Base-by-base conservation (phyloP, 2,888 invertebrate species). In the Andrena minutula region DNA sequence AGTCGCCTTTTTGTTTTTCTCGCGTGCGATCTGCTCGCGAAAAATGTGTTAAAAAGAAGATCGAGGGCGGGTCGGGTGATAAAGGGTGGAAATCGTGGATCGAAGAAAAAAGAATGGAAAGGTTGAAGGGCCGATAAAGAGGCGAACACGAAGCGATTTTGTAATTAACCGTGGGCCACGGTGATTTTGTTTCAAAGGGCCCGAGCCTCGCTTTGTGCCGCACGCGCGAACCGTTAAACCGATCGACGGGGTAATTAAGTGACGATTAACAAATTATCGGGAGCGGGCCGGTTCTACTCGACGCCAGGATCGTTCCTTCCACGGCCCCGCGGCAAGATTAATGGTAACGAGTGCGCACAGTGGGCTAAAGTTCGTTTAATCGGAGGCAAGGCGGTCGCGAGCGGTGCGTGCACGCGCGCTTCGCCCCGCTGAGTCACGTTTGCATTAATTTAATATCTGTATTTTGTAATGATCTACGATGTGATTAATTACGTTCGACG, bases 161-260 rank as follows among this genome's bases (percentile, higher is more conserved):
- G 71, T 77, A 83, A 83, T 83, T 83, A 81, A 61, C 69, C 58
- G 20, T 12, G 26, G 47, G 60, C 70, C 58, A 51, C 20, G 61
- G 35, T 51, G 68, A 66, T 66, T 73, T 49, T 20, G 47, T 74
- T 72, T 56, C 30, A 61, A 60, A 71, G 49, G 58, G 28, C 51
- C 35, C 20, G 35, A 64, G 65, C 53, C 65, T 64, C 75, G 77
- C 75, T 73, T 82, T 71, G 75, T 63, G 66, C 56, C 68, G 75
- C 80, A 61, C 79, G 77, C 71, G 76, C 53, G 79, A 76, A 83
- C 76, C 85, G 81, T 83, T 83, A 63, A 81, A 41, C 49, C 73
- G 76, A 81, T 80, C 76, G 76, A 73, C 32, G 10, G 66, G 49
- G 71, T 82, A 85, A 85, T 85, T 85, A 85, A 85, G 69, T 56